These are phyloP conservation scores for Thripadectes ignobilis DNA, from an alignment of 2,797 vertebrate genomes.

Conservation along the genomic window DNA sequence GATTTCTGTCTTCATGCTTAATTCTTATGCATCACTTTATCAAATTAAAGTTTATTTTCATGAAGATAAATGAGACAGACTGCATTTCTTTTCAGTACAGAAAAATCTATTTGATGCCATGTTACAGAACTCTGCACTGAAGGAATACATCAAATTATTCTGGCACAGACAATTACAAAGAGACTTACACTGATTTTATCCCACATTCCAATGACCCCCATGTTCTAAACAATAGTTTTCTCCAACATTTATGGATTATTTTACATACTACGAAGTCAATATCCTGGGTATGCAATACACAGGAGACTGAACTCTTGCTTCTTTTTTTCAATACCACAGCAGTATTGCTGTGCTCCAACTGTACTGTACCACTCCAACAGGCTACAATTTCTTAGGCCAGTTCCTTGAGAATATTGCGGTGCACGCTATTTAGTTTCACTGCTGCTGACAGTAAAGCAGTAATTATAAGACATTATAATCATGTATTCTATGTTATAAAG, in stretches of 20 bases:
- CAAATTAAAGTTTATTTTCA: neutral
- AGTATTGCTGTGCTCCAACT: neutral
- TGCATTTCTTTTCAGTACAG: neutral
- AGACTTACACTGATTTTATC: neutral
- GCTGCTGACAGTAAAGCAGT: neutral
- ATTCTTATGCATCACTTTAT: neutral
- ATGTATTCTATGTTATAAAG: neutral
- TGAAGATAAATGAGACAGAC: neutral
- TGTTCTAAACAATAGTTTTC: neutral
- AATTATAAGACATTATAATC: neutral
- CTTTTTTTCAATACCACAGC: neutral
- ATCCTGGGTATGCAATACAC: neutral
- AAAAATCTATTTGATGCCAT: neutral
- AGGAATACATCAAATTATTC: neutral
- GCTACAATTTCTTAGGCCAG: neutral
- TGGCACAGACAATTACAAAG: neutral
- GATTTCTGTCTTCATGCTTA: neutral
- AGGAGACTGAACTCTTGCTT: neutral
- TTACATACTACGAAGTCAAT: neutral
- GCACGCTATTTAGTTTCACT: neutral
- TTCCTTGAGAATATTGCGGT: neutral
- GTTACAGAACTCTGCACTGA: neutral
- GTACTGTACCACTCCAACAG: neutral
- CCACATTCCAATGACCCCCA: neutral
- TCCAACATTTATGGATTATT: neutral